These are phyloP conservation scores for Eledona agricola DNA, from an alignment of 2,888 invertebrate species.

Conservation along the genomic window DNA sequence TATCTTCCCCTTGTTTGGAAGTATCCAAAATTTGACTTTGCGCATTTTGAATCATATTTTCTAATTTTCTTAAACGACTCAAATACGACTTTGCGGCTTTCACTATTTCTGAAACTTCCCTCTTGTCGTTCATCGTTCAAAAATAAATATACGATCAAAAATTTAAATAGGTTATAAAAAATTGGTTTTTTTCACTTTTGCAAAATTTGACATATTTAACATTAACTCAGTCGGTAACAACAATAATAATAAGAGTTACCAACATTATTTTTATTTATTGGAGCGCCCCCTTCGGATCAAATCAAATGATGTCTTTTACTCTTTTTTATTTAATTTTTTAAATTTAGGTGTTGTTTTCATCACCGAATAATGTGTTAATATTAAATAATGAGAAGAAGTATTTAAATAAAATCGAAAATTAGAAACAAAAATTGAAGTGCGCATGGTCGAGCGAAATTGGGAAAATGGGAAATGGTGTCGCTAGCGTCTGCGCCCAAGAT, in stretches of 20 bases:
- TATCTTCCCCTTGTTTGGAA: slow-evolving; percentile 51
- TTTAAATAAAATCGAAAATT: too few species aligned
- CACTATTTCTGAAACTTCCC: slow-evolving; percentile 53
- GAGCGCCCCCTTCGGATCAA: too few species aligned
- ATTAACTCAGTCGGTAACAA: too few species aligned
- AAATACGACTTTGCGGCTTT: slow-evolving; percentile 54
- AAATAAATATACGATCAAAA: neutral
- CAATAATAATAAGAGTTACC: too few species aligned
- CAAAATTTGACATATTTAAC: slow-evolving; percentile 1
- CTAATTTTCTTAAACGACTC: slow-evolving; percentile 47
- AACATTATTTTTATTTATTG: too few species aligned
- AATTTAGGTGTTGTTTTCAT: too few species aligned
- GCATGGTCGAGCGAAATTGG: slow-evolving; percentile 3
- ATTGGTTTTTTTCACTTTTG: neutral
- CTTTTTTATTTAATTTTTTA: too few species aligned
- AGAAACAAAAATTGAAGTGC: too few species aligned
- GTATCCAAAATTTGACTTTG: slow-evolving; percentile 53
- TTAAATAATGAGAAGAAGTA: too few species aligned
- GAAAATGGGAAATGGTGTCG: slow-evolving; percentile 17
- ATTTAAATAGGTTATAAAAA: neutral
- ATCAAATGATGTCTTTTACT: too few species aligned
- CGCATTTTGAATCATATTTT: slow-evolving; percentile 51
- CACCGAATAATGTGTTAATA: too few species aligned
- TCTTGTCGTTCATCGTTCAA: slow-evolving; percentile 42
- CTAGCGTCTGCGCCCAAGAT: slow-evolving; percentile 19